Conservation (phyloP, 2,888 invertebrate species). For the Cylloceria caligata region DNA sequence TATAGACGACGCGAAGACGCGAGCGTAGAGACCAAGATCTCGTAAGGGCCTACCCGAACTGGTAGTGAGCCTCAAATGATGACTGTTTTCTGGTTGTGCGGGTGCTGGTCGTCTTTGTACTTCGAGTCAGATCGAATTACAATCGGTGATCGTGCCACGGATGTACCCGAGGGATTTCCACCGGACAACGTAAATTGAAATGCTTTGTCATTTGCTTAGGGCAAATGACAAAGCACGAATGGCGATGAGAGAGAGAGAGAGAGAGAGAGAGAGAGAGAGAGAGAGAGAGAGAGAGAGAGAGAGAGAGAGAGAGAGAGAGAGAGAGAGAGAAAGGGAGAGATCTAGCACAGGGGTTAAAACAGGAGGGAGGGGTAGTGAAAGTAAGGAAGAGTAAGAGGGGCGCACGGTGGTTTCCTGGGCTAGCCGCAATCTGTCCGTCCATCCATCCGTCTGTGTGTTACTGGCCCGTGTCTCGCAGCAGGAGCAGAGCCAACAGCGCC, state of each 20-base stretch:
- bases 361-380: constrained; percentile 55
- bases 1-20: constrained; percentile 32
- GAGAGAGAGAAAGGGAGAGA: constrained; percentile 41
- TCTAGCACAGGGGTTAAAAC: constrained; percentile 59
- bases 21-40: constrained; percentile 14
- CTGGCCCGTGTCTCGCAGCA: constrained; percentile 69
- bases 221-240: constrained; percentile 82
- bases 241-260: constrained; percentile 57
- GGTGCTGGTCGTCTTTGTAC: constrained; percentile 75
- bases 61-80: constrained; percentile 62
- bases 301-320: constrained; percentile 33
- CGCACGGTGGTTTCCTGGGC: constrained; percentile 77
- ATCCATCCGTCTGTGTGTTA: constrained; percentile 69
- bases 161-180: constrained; percentile 72
- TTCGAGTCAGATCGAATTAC: constrained; percentile 80
- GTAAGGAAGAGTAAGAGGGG: constrained; percentile 53
- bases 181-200: constrained; percentile 77
- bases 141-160: constrained; percentile 78
- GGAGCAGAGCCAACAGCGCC: constrained; percentile 42
- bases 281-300: constrained; percentile 15
- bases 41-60: constrained; percentile 33
- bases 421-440: constrained; percentile 82
- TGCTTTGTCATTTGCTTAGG: too few relatives aligned
- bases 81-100: constrained; percentile 60
- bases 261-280: constrained; percentile 30